Evolutionary conservation across 1,140 invertebrate genomes (phyloP), one percentile per base, ranked within the genome.

Genomic region (Thaumatotibia leucotreta): DNA sequence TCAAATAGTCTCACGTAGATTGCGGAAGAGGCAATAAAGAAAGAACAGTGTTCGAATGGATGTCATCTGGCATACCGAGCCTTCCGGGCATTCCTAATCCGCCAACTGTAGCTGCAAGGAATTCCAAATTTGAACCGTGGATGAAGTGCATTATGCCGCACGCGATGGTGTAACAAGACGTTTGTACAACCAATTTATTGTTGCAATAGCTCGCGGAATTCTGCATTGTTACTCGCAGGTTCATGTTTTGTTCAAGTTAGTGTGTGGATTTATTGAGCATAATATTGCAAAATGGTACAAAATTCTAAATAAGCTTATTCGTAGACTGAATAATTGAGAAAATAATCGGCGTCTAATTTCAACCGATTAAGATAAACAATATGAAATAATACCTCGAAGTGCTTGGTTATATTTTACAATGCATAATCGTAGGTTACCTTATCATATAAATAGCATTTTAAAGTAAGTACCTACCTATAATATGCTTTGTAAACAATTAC

Each of bases 71-170:
- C 23, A 58, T 58, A 14, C 52, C 52, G 24, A 29, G 52, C 52
- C 52, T 58, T 58, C 52, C 52, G 52, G 52, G 52, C 52, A 58
- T 58, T 58, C 52, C 52, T 58, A 58, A 58, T 58, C 52, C 50
- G 50, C 9, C 24, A 58, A 8, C 52, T 29, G 52, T 58, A 58
- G 52, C 52, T 58, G 52, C 24, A 14, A 58, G 52, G 52, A 58
- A 58, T 58, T 58, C n/a, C 52, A 58, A 58, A 58, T 58, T 58
- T 58, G 52, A 27, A 58, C 52, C 10, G 22, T 29, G 5, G 52
- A 52, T 27, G 52, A 27, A 27, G 52, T 58, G 52, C 24, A 58
- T 58, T 27, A 58, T 58, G 52, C 52, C 23, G 14, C 52, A 58
- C 52, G 52, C 52, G 52, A 58, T 58, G 27, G 23, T 24, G 23